Base-by-base conservation (phyloP, 2,113 vertebrate genomes). In the Rhegmatorhina hoffmannsi region DNA sequence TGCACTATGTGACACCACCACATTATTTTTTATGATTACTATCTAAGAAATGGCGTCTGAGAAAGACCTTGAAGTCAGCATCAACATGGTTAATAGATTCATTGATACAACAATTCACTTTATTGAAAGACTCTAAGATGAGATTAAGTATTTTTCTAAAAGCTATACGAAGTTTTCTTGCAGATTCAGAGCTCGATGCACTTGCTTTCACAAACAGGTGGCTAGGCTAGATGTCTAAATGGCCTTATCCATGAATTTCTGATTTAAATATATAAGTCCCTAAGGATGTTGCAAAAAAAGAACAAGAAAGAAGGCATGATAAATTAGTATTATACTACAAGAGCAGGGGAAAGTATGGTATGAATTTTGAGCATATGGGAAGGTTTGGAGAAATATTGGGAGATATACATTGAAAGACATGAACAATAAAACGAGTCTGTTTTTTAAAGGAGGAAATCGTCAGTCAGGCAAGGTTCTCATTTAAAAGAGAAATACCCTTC, bases 301-400 rank as follows among this genome's bases (percentile, higher is more conserved):
- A 69, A 13, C 1, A 60, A 81, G 13, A 21, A 63, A 36, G 33
- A 66, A 40, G 23, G 3, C 12, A 47, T 46, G 9, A 10, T 77
- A 44, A 89, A 60, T 7, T 84, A 20, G 18, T 21, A 12, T 44
- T 50, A 17, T 34, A 34, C 28, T 72, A 58, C 29, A 43, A n/a
- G 8, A 5, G 2, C 3, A 15, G 9, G 4, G 3, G 5, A 56
- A 75, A 74, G 3, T 16, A 28, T 8, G 17, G 3, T 56, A 64
- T 52, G n/a, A 64, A 56, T 77, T 69, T 34, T 56, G 40, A 83
- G 8, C 28, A 38, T 47, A 60, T 66, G 46, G 26, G 10, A 83
- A 91, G 69, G 2, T 43, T 17, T 73, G 20, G 21, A 92, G 73
- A 66, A 73, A n/a, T 21, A 17, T 5, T 38, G 40, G 17, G 9